These are phyloP conservation scores for Bergia sp. DNA, from an alignment of 92 coral and sea anemone genomes.

Conservation along the genomic window DNA sequence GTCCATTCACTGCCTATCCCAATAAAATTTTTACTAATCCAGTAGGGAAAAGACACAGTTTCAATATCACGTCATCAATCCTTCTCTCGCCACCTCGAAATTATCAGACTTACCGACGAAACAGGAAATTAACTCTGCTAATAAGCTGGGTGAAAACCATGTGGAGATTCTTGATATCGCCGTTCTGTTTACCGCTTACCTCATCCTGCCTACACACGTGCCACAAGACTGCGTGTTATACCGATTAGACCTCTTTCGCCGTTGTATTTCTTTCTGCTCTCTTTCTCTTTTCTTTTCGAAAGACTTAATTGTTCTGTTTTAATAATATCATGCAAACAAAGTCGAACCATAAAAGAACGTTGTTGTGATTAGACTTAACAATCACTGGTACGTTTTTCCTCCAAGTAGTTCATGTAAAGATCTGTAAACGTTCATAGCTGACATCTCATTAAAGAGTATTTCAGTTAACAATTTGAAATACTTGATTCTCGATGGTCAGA, in stretches of 20 bases:
- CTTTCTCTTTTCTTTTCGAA: neutral
- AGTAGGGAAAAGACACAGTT: neutral
- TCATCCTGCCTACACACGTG: slow-evolving; percentile 10
- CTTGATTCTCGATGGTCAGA: neutral
- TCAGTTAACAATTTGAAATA: neutral
- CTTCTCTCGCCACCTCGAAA: slow-evolving; percentile 41
- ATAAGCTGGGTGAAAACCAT: slow-evolving; percentile 44
- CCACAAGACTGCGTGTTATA: neutral
- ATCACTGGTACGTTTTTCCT: too few species aligned
- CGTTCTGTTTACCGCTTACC: neutral
- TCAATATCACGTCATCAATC: neutral
- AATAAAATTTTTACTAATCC: neutral
- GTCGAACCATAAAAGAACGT: too few species aligned
- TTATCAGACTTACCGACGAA: neutral
- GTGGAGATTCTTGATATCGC: slow-evolving; percentile 35
- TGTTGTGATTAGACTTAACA: too few species aligned
- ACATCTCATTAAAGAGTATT: too few species aligned
- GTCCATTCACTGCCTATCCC: neutral
- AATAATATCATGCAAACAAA: too few species aligned
- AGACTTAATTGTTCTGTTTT: neutral
- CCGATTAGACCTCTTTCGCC: neutral
- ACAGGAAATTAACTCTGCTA: slow-evolving; percentile 36
- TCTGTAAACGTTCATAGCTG: too few species aligned
- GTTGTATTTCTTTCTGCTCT: neutral
- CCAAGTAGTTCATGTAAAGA: too few species aligned